Conservation (phyloP, 2,797 vertebrate species). For the Manis crassicaudata region DNA sequence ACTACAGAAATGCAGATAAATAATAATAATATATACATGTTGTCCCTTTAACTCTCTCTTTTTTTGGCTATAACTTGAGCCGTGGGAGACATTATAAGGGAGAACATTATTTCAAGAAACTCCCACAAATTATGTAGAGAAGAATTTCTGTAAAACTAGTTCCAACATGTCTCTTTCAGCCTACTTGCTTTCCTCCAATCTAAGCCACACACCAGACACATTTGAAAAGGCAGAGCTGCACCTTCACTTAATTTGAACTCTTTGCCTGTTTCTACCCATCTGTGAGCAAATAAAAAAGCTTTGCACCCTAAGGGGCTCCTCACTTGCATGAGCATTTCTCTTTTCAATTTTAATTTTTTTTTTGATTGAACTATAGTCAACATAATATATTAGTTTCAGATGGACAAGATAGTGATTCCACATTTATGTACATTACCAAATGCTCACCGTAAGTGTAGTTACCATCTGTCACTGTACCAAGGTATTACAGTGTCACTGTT, state of each 20-base stretch:
- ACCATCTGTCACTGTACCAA: no score
- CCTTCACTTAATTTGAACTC: constrained; percentile 41
- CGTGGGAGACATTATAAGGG: background rate
- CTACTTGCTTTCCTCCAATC: background rate
- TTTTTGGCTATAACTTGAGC: background rate
- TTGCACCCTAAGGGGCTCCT: background rate
- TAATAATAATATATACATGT: background rate
- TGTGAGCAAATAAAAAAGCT: constrained; percentile 3
- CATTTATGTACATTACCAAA: no score
- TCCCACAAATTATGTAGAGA: background rate
- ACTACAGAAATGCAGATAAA: background rate
- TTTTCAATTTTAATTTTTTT: no score
- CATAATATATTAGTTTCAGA: no score
- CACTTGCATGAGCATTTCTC: background rate
- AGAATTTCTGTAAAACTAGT: background rate
- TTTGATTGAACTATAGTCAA: no score
- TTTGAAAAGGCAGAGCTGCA: background rate
- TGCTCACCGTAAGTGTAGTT: no score
- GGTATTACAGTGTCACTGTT: no score
- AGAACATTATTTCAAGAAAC: background rate
- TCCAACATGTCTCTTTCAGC: background rate
- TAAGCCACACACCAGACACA: background rate
- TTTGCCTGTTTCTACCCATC: background rate
- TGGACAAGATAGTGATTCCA: no score
- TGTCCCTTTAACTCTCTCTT: background rate